These are phyloP conservation scores for Podotricha telesiphe DNA, from an alignment of 2,888 invertebrate species.

Conservation along the genomic window DNA sequence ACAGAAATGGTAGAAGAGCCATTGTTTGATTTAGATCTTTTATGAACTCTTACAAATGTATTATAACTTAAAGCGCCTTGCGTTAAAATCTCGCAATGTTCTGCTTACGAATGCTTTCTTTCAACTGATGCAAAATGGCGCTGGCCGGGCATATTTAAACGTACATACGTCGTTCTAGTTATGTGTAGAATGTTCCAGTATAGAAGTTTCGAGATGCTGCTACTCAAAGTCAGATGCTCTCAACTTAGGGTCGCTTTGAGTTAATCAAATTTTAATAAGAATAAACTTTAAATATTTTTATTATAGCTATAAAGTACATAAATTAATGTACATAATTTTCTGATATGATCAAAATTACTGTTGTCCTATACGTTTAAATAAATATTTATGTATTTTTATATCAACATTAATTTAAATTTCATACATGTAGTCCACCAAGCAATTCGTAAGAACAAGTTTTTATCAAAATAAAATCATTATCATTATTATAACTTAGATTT, in stretches of 20 bases:
- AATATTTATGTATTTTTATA: no score
- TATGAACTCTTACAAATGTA: not conserved
- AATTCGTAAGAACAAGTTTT: no score
- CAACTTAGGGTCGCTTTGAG: conserved; percentile 49
- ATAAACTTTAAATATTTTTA: no score
- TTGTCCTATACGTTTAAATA: no score
- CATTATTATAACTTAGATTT: no score
- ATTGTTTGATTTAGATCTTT: conserved; percentile 50
- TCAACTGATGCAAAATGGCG: conserved; percentile 55
- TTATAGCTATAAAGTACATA: no score
- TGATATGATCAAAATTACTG: no score
- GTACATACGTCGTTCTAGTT: conserved; percentile 55
- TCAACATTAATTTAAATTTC: no score
- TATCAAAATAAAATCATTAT: no score
- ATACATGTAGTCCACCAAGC: no score
- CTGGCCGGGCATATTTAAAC: conserved; percentile 56
- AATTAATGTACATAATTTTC: no score
- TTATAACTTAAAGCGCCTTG: conserved; percentile 1
- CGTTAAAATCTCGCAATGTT: conserved; percentile 17
- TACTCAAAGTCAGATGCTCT: conserved; percentile 47
- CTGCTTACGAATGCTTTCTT: conserved; percentile 49
- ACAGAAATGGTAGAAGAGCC: conserved; percentile 78
- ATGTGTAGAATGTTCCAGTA: conserved; percentile 61
- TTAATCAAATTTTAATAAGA: no score
- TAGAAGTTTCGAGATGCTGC: conserved; percentile 58